Base-by-base conservation (phyloP, 2,113 vertebrate genomes). In the Hemicordylus capensis region DNA sequence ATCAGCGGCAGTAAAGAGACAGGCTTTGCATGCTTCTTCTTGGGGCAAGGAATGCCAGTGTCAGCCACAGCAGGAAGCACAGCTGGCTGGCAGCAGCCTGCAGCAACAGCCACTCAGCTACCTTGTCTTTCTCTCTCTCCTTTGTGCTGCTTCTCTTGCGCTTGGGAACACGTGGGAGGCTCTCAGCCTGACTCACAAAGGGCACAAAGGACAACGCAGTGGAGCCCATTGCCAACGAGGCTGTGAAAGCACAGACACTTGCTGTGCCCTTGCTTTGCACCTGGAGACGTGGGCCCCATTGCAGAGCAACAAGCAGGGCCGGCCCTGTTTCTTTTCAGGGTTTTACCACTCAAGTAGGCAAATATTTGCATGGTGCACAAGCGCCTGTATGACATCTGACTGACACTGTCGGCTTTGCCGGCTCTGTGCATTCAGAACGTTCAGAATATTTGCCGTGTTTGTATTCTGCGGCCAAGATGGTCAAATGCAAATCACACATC, bases 151-250 rank as follows among this genome's bases (percentile, higher is more conserved):
- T 39, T 31, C 48, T 46, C 51, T 48, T 6, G 67, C 3, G 3
- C 11, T 59, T 46, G 80, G 67, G 48, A 83, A 63, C 64, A 39
- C 12, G 20, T 39, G 75, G 51, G 78, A 44, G 58, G 46, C 51
- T 20, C 34, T 61, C 73, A 54, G 66, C 66, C 61, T 42, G 48
- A 48, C 46, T 59, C 81, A 80, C 51, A 83, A 86, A 39, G 24
- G 67, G 37, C 80, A 83, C 66, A 86, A 83, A 86, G 51, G 22
- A 67, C 34, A 28, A 31, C 67, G 58, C 17, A 48, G 74, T 54
- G 4, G 59, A 54, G 37, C n/a, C n/a, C 2, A 24, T 54, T 58
- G 31, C 74, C 67, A 77, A 46, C 6, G 31, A 70, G 58, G 22
- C 20, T 67, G 24, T 46, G 17, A 74, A 73, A 78, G 74, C 37